Evolutionary conservation across 2,797 vertebrate species (phyloP), one percentile per base, ranked within the genome.

Genomic region (Bradypodion pumilum): DNA sequence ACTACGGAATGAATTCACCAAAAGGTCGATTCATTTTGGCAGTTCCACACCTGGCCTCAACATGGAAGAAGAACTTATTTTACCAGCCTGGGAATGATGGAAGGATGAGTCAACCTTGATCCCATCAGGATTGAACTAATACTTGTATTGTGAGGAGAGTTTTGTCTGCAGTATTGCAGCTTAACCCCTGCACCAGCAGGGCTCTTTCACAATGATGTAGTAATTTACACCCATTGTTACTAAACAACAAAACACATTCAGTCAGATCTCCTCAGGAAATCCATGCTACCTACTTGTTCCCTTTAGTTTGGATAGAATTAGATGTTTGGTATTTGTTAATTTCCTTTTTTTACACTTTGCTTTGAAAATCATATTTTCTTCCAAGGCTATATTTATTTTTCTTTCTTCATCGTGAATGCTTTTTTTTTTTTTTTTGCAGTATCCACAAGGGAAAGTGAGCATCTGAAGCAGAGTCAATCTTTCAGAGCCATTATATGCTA

Each of bases 291-390:
- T 29, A 80, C 85, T 80, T 66, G 59, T 80, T 85, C 60, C 29
- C 29, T 73, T 74, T 40, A 49, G 44, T 25, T 56, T 46, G 44
- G 60, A 82, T 32, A 62, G 16, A 42, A 46, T 0, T 46, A 75
- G 35, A 7, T 42, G 16, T 19, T 27, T 78, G 7, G 7, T 63
- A 40, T 65, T 25, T 10, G 5, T n/a, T n/a, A n/a, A n/a, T n/a
- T n/a, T n/a, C n/a, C n/a, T n/a, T 12, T 49, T 49, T 7, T 70
- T 60, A 69, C 84, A 69, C 59, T 84, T 75, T 70, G 81, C 78
- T 83, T 52, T 21, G 1, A 76, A 90, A 89, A 90, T 49, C 42
- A 62, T 84, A 82, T 70, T 77, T 82, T 78, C 59, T 70, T 60
- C 65, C 63, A 65, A 9, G 78, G 74, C 83, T 65, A 81, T 87